Conservation (phyloP, 2,888 invertebrate species). For the Leptinotarsa haldemani region DNA sequence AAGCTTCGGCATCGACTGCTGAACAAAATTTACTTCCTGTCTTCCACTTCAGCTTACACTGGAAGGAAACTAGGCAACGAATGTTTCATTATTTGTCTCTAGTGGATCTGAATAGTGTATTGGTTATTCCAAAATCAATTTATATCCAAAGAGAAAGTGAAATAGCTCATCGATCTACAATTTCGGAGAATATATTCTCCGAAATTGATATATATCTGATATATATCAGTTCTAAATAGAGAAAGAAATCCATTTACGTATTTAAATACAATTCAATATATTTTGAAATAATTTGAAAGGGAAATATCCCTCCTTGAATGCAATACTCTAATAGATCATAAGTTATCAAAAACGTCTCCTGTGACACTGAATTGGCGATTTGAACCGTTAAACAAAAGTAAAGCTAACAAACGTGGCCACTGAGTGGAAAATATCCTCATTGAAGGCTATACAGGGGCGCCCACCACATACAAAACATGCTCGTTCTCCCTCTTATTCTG, state of each 20-base stretch:
- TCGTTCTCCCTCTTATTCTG: constrained; percentile 22
- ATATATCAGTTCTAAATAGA: too few species aligned
- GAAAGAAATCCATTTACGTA: too few species aligned
- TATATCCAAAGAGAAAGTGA: too few species aligned
- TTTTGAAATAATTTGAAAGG: neutral
- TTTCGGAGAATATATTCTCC: neutral
- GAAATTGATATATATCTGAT: too few species aligned
- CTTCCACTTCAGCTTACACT: too few species aligned
- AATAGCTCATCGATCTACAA: neutral
- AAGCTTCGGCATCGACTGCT: too few species aligned
- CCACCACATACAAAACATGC: constrained; percentile 46
- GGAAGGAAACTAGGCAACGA: too few species aligned
- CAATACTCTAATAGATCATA: constrained; percentile 24
- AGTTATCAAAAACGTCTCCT: constrained; percentile 37
- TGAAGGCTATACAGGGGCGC: constrained; percentile 43
- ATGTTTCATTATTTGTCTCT: too few species aligned
- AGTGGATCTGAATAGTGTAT: too few species aligned
- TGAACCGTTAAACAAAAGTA: constrained; percentile 34
- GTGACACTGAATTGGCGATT: constrained; percentile 40
- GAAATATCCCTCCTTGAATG: constrained; percentile 25
- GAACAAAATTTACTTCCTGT: too few species aligned
- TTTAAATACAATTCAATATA: neutral
- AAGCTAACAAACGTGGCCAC: constrained; percentile 30
- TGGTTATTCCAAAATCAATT: too few species aligned
- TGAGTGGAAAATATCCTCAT: constrained; percentile 47